Evolutionary conservation across 2,888 invertebrate species (phyloP).

Genomic region (Drosophila cracens): DNA sequence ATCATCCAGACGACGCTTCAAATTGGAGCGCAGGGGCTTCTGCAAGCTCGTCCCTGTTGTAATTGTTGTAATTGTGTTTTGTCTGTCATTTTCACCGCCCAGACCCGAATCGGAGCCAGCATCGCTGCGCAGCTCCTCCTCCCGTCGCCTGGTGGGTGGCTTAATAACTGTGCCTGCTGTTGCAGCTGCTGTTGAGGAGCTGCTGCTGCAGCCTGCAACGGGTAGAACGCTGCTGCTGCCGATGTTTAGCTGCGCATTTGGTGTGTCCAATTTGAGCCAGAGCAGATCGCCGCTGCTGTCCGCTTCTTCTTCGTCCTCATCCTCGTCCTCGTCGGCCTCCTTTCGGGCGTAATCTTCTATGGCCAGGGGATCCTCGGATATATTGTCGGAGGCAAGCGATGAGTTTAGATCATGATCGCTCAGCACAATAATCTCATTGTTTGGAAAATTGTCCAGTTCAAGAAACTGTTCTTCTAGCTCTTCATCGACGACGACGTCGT

Average conservation of each 20-base stretch:
- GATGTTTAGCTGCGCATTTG: background rate
- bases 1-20: conserved; percentile 87
- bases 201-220: conserved; percentile 17
- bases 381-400: conserved; percentile 78
- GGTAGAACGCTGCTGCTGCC: conserved; percentile 1
- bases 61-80: conserved; percentile 44
- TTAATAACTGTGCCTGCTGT: conserved; percentile 1
- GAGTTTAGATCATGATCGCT: conserved; percentile 77
- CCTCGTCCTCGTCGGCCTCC: conserved; percentile 46
- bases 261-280: conserved; percentile 69
- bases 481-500: conserved; percentile 44
- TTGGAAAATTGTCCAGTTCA: conserved; percentile 69
- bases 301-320: conserved; percentile 64
- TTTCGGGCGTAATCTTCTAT: conserved; percentile 78
- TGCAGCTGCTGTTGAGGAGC: conserved; percentile 5
- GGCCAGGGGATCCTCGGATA: conserved; percentile 84
- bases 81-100: conserved; percentile 88
- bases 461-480: conserved; percentile 72
- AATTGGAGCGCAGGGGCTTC: conserved; percentile 87
- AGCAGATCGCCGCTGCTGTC: conserved; percentile 69
- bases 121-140: conserved; percentile 87
- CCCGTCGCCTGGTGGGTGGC: conserved; percentile 41
- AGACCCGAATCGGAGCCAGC: conserved; percentile 94
- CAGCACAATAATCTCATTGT: conserved; percentile 81
- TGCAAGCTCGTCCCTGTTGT: background rate